Percentiles rank a stretch among this genome's conserved stretches.
Conservation (phyloP, 2,797 vertebrate genomes). For the Meda fulgida region DNA sequence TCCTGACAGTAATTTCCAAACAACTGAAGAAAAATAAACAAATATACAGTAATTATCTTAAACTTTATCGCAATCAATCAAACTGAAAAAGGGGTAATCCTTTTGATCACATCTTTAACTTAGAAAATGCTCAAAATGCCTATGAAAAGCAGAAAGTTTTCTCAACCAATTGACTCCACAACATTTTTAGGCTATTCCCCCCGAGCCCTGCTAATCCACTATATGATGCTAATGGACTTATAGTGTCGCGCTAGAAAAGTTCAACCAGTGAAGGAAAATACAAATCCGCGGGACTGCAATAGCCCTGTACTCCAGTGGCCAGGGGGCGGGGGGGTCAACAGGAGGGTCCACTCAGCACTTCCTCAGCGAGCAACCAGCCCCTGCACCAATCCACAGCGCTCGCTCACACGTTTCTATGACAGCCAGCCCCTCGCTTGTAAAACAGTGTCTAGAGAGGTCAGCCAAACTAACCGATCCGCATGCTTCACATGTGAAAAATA, state of each 20-base stretch:
- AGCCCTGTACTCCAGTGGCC: slow-evolving; percentile 62
- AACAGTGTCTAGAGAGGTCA: slow-evolving; percentile 53
- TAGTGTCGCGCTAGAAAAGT: slow-evolving; percentile 76
- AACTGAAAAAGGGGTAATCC: neutral
- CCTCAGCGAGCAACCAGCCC: slow-evolving; percentile 63
- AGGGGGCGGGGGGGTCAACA: slow-evolving; percentile 58
- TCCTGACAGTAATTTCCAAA: slow-evolving; percentile 3
- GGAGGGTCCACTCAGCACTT: slow-evolving; percentile 83
- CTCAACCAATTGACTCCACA: slow-evolving; percentile 81
- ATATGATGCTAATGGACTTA: slow-evolving; percentile 75
- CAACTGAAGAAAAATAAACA: neutral
- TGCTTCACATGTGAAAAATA: neutral
- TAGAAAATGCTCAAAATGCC: neutral
- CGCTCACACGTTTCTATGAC: slow-evolving; percentile 65
- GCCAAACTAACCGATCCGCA: slow-evolving; percentile 50
- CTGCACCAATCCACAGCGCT: slow-evolving; percentile 70
- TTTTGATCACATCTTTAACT: neutral
- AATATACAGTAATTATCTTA: neutral
- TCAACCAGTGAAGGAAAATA: slow-evolving; percentile 75
- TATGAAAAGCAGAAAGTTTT: slow-evolving; percentile 60
- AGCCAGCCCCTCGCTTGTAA: slow-evolving; percentile 48
- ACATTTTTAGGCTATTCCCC: slow-evolving; percentile 84
- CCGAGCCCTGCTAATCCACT: slow-evolving; percentile 72
- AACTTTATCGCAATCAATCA: neutral
- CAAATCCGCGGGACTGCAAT: slow-evolving; percentile 75